Evolutionary conservation across 1,140 invertebrate species (phyloP), one percentile per base, ranked within the genome.

Genomic region (Drosophila ananassae): DNA sequence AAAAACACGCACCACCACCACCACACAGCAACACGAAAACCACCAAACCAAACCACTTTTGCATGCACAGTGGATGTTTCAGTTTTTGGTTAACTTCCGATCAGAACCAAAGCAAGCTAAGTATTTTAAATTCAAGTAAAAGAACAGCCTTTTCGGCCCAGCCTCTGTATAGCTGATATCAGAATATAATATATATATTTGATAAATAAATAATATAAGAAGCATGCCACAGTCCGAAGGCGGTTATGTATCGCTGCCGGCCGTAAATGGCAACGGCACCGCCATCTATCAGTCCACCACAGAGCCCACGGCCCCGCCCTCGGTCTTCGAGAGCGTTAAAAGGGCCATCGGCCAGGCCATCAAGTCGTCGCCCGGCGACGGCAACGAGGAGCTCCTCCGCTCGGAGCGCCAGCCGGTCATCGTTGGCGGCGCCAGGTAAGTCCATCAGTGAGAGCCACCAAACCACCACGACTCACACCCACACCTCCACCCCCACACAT

Each of bases 281-380:
- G 87, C 90, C 67, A 92, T 92, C 53, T 92, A 92, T 79, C 91
- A 92, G 63, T 83, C 90, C 41, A 92, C 91, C 75, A 92, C 91
- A 80, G 91, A 92, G 73, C 91, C 91, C 61, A 87, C 89, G 44
- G 67, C 89, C 50, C 77, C 90, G 52, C 69, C 73, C 54, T 91
- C 91, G 17, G 90, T 92, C 4, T 92, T 92, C 56, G 89, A 87
- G 64, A 90, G 87, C 41, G 60, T 92, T 28, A 92, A 92, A 69
- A 79, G 91, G 56, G 91, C 79, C 5, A 90, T 92, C 51, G 91
- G 91, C 58, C 91, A 92, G 61, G 91, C 84, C 66, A 84, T 83
- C 56, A 91, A 91, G 73, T 81, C 80, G 13, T 66, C 78, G 58
- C 83, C 78, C 13, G 55, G 58, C 53, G 82, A 92, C 21, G 44